Conservation (phyloP, 2,888 invertebrate species). For the Halocaridina rubra region DNA sequence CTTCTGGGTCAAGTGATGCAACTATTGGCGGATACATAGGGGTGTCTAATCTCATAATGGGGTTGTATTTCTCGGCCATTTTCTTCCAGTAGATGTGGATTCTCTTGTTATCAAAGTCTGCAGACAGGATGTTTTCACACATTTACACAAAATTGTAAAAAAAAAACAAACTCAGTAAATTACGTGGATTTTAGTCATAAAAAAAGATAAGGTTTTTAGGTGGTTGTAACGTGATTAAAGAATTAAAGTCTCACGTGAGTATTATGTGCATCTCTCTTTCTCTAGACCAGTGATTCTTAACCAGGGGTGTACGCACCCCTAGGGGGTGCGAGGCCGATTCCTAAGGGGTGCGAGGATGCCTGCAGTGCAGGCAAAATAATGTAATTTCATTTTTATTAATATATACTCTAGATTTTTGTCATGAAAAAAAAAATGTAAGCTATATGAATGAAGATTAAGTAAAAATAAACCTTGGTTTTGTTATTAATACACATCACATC, state of each 20-base stretch:
- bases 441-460: no score
- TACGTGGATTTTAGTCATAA: not conserved
- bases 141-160: not conserved
- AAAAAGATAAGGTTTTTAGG: not conserved
- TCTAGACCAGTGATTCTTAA: no score
- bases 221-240: not conserved
- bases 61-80: slow-evolving; percentile 17
- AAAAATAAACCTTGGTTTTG: no score
- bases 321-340: no score
- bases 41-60: slow-evolving; percentile 6
- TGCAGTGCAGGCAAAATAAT: no score
- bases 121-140: not conserved
- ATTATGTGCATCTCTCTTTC: not conserved
- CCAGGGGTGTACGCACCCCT: no score
- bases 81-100: slow-evolving; percentile 11
- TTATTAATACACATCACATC: no score
- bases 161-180: not conserved
- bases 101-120: not conserved
- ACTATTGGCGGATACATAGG: slow-evolving; percentile 13
- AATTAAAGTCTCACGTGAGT: not conserved
- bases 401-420: no score
- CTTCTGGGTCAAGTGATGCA: slow-evolving; percentile 69
- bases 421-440: no score
- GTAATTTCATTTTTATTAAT: no score
- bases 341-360: no score